Percentiles rank a stretch among this genome's conserved stretches.
Evolutionary conservation across 2,888 invertebrate genomes (phyloP).

Genomic region (Epirrhoe tristata): DNA sequence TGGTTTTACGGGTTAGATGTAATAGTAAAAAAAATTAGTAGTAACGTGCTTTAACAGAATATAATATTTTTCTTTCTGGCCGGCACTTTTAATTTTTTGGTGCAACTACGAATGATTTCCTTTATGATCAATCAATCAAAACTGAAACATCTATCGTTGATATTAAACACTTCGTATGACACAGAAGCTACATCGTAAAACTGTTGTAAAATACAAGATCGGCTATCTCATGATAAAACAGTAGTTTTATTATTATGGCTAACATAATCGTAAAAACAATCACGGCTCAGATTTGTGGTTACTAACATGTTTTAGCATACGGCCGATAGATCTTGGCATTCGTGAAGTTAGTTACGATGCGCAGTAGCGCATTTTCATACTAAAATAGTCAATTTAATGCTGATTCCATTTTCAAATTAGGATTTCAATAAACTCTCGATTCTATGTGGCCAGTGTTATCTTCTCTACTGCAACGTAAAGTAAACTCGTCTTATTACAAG

Average conservation of each 20-base stretch:
- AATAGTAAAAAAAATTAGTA: too few species aligned
- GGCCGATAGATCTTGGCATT: too few species aligned
- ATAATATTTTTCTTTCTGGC: too few species aligned
- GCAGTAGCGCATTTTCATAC: too few species aligned
- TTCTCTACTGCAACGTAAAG: not conserved
- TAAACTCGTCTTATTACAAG: too few species aligned
- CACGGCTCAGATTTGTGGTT: not conserved
- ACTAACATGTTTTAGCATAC: too few species aligned
- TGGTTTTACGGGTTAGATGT: too few species aligned
- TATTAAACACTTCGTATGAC: not conserved
- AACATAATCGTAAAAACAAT: not conserved
- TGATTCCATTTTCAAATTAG: not conserved
- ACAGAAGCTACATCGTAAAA: slow-evolving; percentile 15
- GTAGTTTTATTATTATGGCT: not conserved
- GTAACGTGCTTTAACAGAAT: too few species aligned
- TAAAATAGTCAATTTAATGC: too few species aligned
- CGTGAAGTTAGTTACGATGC: too few species aligned
- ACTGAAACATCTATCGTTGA: not conserved
- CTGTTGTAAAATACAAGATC: not conserved
- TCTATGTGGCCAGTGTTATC: not conserved
- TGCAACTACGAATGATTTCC: too few species aligned
- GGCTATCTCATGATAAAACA: not conserved
- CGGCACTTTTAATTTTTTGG: too few species aligned
- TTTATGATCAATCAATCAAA: not conserved
- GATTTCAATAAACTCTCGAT: not conserved